Base-by-base conservation (phyloP, 1,140 invertebrate species). In the Lasaia peninsularis region DNA sequence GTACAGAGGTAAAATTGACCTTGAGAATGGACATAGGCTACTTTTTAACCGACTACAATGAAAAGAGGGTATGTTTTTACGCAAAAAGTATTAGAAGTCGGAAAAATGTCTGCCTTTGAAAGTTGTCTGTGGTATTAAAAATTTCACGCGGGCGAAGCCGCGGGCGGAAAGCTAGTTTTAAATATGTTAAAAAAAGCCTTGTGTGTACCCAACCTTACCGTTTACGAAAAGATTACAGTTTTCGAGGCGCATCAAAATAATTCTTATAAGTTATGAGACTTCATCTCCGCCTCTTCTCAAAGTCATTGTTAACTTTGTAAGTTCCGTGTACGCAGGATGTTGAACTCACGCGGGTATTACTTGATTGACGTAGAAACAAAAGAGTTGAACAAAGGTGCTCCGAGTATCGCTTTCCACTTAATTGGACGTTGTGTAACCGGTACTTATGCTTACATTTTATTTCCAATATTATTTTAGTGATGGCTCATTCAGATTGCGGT, bases 301-400 rank as follows among this genome's bases (percentile, higher is more conserved):
- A 48, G 44, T 48, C 57, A 62, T 63, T 68, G 65, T 62, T 68
- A 60, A 67, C 50, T 54, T 66, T 63, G 52, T 52, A 54, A 62
- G 51, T 52, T 54, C 57, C 65, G 69, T 69, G 63, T 63, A 60
- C 35, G 33, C 52, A 52, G 63, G 63, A 60, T 55, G 53, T 10
- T 14, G 68, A 70, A 49, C 66, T 58, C 54, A 50, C 20, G 52
- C 37, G 57, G 34, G 54, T 54, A 55, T 12, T 48, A 34, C 53
- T 34, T 67, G 62, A 64, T 64, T 64, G 55, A 64, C 57, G 52
- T 51, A 40, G 56, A 58, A 63, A 67, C 65, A 67, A 67, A 67
- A 63, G 58, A 40, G 54, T 37, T 40, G 58, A 57, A 62, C 60
- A 62, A 62, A 62, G 60, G 51, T 52, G 31, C 32, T 50, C 31